Conservation (phyloP, 2,888 invertebrate species). For the Homarus gammarus region DNA sequence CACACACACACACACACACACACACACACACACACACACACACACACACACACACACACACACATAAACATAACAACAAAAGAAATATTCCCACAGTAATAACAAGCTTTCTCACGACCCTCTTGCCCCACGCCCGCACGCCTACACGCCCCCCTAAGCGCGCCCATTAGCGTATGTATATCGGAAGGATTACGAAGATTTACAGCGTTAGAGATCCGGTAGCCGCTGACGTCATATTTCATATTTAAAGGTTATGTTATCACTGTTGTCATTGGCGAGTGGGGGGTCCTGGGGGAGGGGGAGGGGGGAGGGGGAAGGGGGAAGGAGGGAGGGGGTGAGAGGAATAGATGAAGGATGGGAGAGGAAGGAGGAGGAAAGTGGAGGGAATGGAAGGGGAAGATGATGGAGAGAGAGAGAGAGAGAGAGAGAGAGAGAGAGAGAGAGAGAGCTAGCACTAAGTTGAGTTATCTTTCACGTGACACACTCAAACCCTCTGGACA, state of each 20-base stretch:
- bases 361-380: background rate
- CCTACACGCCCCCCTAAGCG: slow-evolving; percentile 29
- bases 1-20: too few species aligned
- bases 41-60: too few species aligned
- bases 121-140: background rate
- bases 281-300: background rate
- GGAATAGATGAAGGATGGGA: background rate
- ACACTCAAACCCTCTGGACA: too few species aligned
- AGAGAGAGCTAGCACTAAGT: slow-evolving; percentile 8
- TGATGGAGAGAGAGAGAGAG: background rate
- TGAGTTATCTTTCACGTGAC: slow-evolving; percentile 29
- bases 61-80: slow-evolving; percentile 43
- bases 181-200: slow-evolving; percentile 62
- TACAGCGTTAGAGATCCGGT: slow-evolving; percentile 35
- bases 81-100: slow-evolving; percentile 37
- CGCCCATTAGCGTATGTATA: slow-evolving; percentile 59
- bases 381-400: background rate
- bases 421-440: background rate
- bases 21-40: too few species aligned
- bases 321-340: background rate
- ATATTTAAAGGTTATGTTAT: slow-evolving; percentile 48
- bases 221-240: slow-evolving; percentile 28
- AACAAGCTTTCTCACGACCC: slow-evolving; percentile 40
- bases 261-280: slow-evolving; percentile 25
- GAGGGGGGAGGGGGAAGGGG: background rate